Evolutionary conservation across 2,888 invertebrate genomes (phyloP).

Genomic region (Rhagium mordax): DNA sequence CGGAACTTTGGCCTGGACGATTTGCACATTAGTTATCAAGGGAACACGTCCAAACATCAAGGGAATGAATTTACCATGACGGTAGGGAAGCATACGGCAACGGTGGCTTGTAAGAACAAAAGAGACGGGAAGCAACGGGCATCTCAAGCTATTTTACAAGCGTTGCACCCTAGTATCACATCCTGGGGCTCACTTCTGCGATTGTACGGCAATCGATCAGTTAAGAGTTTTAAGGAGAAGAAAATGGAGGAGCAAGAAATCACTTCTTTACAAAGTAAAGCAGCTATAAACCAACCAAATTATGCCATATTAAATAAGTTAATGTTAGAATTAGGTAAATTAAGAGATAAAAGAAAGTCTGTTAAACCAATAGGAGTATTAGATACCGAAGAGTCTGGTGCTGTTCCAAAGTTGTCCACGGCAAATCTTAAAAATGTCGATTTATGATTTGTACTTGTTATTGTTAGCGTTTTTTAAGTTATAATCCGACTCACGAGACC

Average conservation of each 20-base stretch:
- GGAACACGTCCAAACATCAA: slow-evolving; percentile 88
- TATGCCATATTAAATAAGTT: slow-evolving; percentile 91
- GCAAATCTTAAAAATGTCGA: slow-evolving; percentile 29
- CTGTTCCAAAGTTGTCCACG: slow-evolving; percentile 22
- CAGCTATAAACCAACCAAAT: slow-evolving; percentile 92
- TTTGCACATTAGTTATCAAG: slow-evolving; percentile 87
- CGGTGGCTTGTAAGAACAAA: slow-evolving; percentile 96
- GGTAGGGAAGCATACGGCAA: slow-evolving; percentile 92
- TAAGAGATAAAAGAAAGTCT: slow-evolving; percentile 75
- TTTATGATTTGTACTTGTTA: slow-evolving; percentile 15
- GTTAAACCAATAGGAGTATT: slow-evolving; percentile 75
- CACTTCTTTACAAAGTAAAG: slow-evolving; percentile 90
- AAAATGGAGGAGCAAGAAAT: slow-evolving; percentile 95
- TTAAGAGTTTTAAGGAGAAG: slow-evolving; percentile 92
- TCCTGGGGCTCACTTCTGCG: slow-evolving; percentile 96
- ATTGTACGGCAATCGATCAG: slow-evolving; percentile 92
- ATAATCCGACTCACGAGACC: background rate
- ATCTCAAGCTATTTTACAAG: slow-evolving; percentile 93
- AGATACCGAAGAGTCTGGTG: slow-evolving; percentile 68
- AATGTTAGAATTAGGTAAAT: slow-evolving; percentile 84
- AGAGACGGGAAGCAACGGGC: slow-evolving; percentile 97
- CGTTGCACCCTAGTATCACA: slow-evolving; percentile 93
- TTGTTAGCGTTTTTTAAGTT: background rate
- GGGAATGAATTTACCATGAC: slow-evolving; percentile 95
- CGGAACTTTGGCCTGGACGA: slow-evolving; percentile 94